Evolutionary conservation across 2,113 vertebrate genomes (phyloP).

Genomic region (Aplodontia rufa): DNA sequence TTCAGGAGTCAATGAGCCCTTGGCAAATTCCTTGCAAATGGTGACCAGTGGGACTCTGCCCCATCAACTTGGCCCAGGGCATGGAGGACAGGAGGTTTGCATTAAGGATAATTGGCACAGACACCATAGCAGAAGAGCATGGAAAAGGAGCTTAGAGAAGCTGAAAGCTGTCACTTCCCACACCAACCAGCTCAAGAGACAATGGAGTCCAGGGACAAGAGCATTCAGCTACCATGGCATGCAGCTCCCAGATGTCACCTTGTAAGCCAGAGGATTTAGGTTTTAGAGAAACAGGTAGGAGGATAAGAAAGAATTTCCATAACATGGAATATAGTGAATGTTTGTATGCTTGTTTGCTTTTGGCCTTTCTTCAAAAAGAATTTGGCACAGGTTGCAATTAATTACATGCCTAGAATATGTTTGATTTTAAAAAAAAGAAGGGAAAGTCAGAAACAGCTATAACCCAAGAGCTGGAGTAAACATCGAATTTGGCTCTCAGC

Average conservation of each 20-base stretch:
- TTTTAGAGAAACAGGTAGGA: neutral
- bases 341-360: neutral
- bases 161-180: neutral
- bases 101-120: neutral
- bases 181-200: neutral
- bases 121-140: fast-evolving
- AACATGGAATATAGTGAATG: neutral
- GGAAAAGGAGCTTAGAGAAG: neutral
- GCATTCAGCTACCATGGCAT: too few species aligned
- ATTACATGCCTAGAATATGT: neutral
- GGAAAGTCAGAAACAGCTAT: neutral
- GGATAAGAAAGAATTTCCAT: neutral
- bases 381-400: neutral
- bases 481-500: neutral
- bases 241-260: neutral
- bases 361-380: neutral
- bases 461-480: neutral
- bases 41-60: neutral
- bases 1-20: neutral
- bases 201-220: neutral
- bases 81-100: fast-evolving
- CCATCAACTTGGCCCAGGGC: neutral
- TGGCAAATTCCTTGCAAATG: neutral
- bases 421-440: neutral
- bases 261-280: neutral